Evolutionary conservation across 2,888 invertebrate species (phyloP).

Genomic region (Synanthedon vespiformis): DNA sequence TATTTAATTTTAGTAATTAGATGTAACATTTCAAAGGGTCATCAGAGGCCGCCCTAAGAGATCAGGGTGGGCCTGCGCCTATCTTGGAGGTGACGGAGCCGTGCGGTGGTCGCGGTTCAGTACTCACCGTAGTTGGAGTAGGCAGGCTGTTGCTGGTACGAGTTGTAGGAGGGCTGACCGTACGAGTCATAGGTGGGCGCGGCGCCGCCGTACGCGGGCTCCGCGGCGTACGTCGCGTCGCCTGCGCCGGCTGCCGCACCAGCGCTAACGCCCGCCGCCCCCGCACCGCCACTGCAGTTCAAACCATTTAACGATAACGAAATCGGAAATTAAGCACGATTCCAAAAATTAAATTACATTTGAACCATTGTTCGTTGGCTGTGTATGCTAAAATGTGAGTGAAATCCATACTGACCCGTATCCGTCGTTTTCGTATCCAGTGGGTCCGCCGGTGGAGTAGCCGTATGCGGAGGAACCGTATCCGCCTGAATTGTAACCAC

Average conservation of each 20-base stretch:
- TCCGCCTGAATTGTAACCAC: constrained; percentile 42
- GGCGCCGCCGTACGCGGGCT: constrained; percentile 40
- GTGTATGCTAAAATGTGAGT: background rate
- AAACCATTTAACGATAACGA: background rate
- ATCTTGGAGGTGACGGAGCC: no score
- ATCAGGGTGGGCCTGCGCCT: no score
- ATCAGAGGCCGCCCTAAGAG: no score
- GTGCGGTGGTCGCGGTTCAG: constrained; percentile 1
- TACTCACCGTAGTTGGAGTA: constrained; percentile 58
- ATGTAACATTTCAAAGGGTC: no score
- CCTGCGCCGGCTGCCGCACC: constrained; percentile 41
- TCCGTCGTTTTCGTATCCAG: constrained; percentile 47
- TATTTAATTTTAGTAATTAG: no score
- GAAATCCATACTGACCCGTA: constrained; percentile 36
- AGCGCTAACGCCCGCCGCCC: background rate
- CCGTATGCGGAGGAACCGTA: constrained; percentile 48
- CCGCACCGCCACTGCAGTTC: background rate
- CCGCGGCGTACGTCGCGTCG: constrained; percentile 50
- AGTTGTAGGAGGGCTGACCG: constrained; percentile 46
- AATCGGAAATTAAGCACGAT: no score
- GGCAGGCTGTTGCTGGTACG: constrained; percentile 48
- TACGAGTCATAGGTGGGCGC: constrained; percentile 49
- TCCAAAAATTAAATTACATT: no score
- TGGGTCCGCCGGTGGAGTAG: constrained; percentile 46
- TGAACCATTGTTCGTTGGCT: no score